Evolutionary conservation across 2,888 invertebrate species (phyloP).

Genomic region (Ectobius pallidus): DNA sequence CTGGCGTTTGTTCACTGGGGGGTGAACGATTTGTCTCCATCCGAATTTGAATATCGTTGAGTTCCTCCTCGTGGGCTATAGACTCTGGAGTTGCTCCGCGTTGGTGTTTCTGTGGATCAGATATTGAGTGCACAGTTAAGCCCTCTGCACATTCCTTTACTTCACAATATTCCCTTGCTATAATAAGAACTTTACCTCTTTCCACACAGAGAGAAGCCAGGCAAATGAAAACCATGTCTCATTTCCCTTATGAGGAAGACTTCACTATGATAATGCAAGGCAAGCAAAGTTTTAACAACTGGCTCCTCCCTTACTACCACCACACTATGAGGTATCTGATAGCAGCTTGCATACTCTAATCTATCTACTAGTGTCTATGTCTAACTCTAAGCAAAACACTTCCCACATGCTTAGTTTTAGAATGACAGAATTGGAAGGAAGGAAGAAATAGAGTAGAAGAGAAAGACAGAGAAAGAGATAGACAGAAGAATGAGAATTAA

Average conservation of each 20-base stretch:
- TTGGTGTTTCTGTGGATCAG: conserved; percentile 46
- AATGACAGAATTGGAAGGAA: not conserved
- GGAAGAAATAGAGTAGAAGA: not conserved
- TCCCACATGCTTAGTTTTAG: conserved; percentile 5
- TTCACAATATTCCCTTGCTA: too few relatives aligned
- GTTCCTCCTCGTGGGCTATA: conserved; percentile 53
- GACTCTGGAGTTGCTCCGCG: conserved; percentile 47
- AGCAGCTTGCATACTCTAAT: not conserved
- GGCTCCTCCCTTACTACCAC: conserved; percentile 9
- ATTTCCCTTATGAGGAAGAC: too few relatives aligned
- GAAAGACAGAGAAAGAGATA: conserved; percentile 13
- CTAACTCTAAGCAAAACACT: not conserved
- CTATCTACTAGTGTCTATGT: conserved; percentile 7
- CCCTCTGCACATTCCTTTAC: too few relatives aligned
- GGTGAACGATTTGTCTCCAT: conserved; percentile 48
- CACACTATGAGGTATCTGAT: not conserved
- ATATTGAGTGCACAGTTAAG: too few relatives aligned
- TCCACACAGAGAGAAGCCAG: too few relatives aligned
- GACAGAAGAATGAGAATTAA: conserved; percentile 12
- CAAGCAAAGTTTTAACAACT: too few relatives aligned
- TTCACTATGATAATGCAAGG: too few relatives aligned
- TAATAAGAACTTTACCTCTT: too few relatives aligned
- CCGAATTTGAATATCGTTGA: conserved; percentile 56
- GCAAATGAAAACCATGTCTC: too few relatives aligned
- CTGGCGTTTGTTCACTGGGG: conserved; percentile 45